phyloP scores from a whole-genome alignment of 2,113 vertebrate species.

The Laticauda colubrina region DNA sequence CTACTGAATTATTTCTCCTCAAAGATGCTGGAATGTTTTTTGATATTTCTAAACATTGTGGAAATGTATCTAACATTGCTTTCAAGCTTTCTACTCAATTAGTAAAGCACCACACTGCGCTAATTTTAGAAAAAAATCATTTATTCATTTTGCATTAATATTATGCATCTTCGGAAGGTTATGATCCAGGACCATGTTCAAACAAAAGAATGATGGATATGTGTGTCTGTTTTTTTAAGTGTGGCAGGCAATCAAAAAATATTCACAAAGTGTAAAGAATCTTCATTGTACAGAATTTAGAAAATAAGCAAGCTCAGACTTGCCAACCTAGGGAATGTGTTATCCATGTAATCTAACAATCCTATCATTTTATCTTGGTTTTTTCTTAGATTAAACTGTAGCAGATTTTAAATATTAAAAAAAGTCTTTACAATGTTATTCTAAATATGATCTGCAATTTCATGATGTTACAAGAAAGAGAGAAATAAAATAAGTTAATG shows the following conservation, averaged over 20 bases:
- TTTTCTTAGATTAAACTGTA: neutral
- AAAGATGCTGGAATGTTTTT: neutral
- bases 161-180: neutral
- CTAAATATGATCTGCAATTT: neutral
- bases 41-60: neutral
- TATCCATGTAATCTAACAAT: neutral
- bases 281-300: neutral
- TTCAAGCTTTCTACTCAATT: neutral
- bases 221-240: neutral
- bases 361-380: neutral
- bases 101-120: neutral
- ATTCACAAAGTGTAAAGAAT: neutral
- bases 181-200: neutral
- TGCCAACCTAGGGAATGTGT: neutral
- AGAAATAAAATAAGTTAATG: neutral
- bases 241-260: neutral
- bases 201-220: neutral
- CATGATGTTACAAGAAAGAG: neutral
- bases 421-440: neutral
- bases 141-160: neutral
- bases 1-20: neutral
- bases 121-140: neutral
- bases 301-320: constrained; percentile 4
- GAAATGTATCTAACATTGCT: neutral
- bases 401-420: neutral